phyloP scores from a whole-genome alignment of 2,113 vertebrate species.

The Ploceus nigricollis region DNA sequence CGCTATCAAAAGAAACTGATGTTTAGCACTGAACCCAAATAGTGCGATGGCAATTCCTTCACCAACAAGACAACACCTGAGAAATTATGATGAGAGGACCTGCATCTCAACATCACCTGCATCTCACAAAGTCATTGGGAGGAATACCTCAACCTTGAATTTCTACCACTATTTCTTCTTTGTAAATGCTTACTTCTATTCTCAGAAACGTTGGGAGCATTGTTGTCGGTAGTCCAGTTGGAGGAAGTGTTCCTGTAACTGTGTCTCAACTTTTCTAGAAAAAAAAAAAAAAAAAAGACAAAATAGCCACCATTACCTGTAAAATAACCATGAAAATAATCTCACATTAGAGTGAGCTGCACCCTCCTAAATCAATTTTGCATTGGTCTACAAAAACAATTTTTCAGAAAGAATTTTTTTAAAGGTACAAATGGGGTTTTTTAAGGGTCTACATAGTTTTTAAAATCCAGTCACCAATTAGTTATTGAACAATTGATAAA shows the following conservation, averaged over 20 bases:
- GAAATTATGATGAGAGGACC: background rate
- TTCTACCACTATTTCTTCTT: background rate
- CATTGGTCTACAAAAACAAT: background rate
- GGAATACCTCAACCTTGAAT: background rate
- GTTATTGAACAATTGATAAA: background rate
- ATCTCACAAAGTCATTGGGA: background rate
- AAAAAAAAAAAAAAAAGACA: background rate
- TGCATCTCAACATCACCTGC: background rate
- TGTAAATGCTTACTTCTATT: background rate
- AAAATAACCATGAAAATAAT: background rate
- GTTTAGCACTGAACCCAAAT: background rate
- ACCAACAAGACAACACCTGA: background rate
- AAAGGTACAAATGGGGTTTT: background rate
- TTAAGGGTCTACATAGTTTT: background rate
- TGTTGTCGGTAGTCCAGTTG: background rate
- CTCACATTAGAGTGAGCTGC: background rate
- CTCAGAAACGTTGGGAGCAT: background rate
- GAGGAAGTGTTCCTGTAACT: background rate
- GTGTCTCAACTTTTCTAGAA: background rate
- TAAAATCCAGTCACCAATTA: background rate
- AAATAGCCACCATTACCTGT: background rate
- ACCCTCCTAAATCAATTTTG: background rate
- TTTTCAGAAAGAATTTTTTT: background rate
- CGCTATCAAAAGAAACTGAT: background rate
- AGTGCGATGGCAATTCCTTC: background rate